Conservation (phyloP, 2,113 vertebrate species). For the Erythrocercus mccallii region DNA sequence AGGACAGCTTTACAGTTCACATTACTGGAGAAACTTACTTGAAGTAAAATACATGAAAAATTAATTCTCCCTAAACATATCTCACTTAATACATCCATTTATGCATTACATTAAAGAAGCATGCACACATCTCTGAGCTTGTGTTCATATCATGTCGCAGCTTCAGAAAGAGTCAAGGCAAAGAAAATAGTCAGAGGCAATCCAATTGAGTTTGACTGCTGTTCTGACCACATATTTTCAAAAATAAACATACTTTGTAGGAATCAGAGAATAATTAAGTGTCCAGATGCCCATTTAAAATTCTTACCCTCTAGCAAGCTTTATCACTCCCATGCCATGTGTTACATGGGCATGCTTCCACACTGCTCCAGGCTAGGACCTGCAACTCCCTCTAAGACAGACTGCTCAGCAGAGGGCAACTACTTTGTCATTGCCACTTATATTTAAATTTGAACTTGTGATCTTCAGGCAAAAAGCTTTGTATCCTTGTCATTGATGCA, state of each 20-base stretch:
- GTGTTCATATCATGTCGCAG: not conserved
- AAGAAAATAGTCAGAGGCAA: not conserved
- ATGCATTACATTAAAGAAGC: not conserved
- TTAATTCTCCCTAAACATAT: not conserved
- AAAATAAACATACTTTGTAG: not conserved
- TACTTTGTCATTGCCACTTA: not conserved
- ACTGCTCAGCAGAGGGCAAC: not conserved
- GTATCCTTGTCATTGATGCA: not conserved
- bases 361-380: not conserved
- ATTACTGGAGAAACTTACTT: not conserved
- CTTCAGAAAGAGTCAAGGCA: not conserved
- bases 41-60: not conserved
- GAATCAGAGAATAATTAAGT: not conserved
- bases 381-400: not conserved
- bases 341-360: not conserved
- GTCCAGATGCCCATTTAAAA: conserved; percentile 1
- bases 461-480: not conserved
- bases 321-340: not conserved
- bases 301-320: not conserved
- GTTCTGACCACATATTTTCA: not conserved
- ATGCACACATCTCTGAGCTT: not conserved
- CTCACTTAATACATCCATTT: not conserved
- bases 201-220: not conserved
- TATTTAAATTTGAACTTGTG: not conserved
- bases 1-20: not conserved